Evolutionary conservation across 2,113 vertebrate species (phyloP).

Genomic region (Neolamprologus cancellatus): DNA sequence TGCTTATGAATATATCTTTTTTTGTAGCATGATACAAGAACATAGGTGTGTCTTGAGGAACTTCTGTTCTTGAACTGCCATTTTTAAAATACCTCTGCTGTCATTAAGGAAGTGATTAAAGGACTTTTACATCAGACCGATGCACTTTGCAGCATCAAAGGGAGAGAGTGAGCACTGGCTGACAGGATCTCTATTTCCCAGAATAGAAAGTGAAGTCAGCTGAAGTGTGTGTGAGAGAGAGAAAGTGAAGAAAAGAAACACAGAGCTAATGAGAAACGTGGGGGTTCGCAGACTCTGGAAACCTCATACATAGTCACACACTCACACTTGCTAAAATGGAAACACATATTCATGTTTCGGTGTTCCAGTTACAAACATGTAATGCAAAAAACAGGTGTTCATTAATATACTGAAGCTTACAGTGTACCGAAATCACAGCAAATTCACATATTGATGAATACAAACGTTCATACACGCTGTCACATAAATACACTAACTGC

Average conservation of each 20-base stretch:
- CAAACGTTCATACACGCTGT: background rate
- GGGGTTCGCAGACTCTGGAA: background rate
- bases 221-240: background rate
- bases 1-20: background rate
- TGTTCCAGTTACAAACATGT: background rate
- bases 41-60: background rate
- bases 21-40: background rate
- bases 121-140: background rate
- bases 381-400: slow-evolving; percentile 9
- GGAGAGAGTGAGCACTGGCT: background rate
- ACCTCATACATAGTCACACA: background rate
- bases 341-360: background rate
- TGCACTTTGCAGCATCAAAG: background rate
- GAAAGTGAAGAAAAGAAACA: background rate
- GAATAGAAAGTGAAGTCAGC: slow-evolving; percentile 27
- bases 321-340: background rate
- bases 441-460: background rate
- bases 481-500: background rate
- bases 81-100: background rate
- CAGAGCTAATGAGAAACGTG: background rate
- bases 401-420: background rate
- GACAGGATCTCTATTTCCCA: background rate
- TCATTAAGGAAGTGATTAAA: background rate
- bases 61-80: background rate
- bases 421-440: background rate